Evolutionary conservation across 2,888 invertebrate genomes (phyloP).

Genomic region (Caradrina clavipalpis): DNA sequence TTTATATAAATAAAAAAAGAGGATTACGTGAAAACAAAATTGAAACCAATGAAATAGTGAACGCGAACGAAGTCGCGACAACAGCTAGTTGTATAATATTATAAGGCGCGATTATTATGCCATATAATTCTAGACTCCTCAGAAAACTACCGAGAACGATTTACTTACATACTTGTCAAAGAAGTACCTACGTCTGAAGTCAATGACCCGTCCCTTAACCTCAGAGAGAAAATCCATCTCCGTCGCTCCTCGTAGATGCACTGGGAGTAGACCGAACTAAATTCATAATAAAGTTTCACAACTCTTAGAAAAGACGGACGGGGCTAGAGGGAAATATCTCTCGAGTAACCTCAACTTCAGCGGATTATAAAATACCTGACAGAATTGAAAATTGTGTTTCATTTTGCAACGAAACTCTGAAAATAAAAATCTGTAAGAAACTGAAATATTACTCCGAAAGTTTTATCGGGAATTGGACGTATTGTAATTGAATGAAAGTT

Average conservation of each 20-base stretch:
- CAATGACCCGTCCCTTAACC: slow-evolving; percentile 16
- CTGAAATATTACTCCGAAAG: slow-evolving; percentile 20
- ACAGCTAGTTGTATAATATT: no score
- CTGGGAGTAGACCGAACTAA: slow-evolving; percentile 61
- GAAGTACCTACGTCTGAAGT: neutral
- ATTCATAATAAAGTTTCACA: slow-evolving; percentile 69
- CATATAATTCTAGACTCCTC: neutral
- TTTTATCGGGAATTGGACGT: slow-evolving; percentile 19
- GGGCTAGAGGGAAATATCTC: slow-evolving; percentile 63
- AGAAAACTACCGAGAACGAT: neutral
- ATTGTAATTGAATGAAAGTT: slow-evolving; percentile 42
- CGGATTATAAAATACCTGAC: slow-evolving; percentile 59
- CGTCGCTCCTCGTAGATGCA: slow-evolving; percentile 36
- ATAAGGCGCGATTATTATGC: neutral
- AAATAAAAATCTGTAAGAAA: slow-evolving; percentile 47
- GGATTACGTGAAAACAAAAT: no score
- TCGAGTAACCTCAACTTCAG: slow-evolving; percentile 55
- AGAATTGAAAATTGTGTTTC: slow-evolving; percentile 57
- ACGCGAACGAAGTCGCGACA: no score
- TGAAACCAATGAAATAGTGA: no score
- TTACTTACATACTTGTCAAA: neutral
- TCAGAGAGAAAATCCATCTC: slow-evolving; percentile 21
- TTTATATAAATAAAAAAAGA: no score
- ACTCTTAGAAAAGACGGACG: slow-evolving; percentile 65
- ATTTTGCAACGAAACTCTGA: slow-evolving; percentile 31